Base-by-base conservation (phyloP, 2,113 vertebrate species). In the Casuarius casuarius region DNA sequence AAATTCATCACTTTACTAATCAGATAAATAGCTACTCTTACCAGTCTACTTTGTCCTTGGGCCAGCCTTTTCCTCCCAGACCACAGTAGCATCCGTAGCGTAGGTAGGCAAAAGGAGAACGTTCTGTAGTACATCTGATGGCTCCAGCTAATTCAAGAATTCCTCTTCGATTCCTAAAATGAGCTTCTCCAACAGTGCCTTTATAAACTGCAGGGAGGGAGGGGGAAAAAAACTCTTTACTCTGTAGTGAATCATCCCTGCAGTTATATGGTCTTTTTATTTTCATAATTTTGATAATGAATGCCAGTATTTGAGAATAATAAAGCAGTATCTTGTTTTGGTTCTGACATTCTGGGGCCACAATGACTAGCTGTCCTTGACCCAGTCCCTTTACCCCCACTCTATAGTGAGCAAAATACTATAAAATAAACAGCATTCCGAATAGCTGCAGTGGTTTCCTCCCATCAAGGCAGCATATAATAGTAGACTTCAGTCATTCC, bases 11-110 rank as follows among this genome's bases (percentile, higher is more conserved):
- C 26, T 70, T 52, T 56, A 26, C 56, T 21, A n/a, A 20, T 40
- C 9, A 42, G 25, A 7, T 7, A 8, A 84, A 5, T 1, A 42
- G 65, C 28, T 65, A 3, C 9, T 89, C 98, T 98, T 98, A 99
- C 99, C 98, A 99, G 97, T 99, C 99, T 0, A 98, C 94, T 68
- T 26, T 92, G 97, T 99, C 99, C 54, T 82, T 95, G 93, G 99
- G 99, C 98, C 98, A 98, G 80, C 99, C 99, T 22, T 95, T 96
- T 26, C 99, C 99, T 9, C 99, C 99, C 48, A 98, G 92, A 14
- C 99, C 99, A 9, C 99, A 99, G 97, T 99, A 99, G 96, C 99
- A 99, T 9, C 99, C 99, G 1, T 99, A 99, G 82, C 98, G 97
- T n/a, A 98, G 52, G 80, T 98, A 99, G 31, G 98, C 84, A 15